Conservation (phyloP, 2,888 invertebrate species). For the Lasioglossum lativentre region DNA sequence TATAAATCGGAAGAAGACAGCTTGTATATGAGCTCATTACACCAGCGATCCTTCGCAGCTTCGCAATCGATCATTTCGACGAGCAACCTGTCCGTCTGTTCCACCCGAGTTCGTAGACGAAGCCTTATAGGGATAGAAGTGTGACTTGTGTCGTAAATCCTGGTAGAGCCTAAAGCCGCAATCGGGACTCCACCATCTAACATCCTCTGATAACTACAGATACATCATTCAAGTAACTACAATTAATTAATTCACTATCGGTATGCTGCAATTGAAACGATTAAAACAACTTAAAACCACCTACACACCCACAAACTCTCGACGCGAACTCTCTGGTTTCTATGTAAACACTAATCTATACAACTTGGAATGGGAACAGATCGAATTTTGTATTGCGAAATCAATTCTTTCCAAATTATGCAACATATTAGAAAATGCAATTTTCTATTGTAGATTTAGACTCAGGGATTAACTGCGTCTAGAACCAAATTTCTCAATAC, state of each 20-base stretch:
- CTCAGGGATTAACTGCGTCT: too few relatives aligned
- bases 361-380: too few relatives aligned
- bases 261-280: neutral
- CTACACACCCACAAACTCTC: neutral
- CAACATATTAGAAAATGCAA: too few relatives aligned
- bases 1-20: constrained; percentile 27
- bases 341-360: neutral
- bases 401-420: too few relatives aligned
- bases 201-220: neutral
- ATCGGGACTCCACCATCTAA: constrained; percentile 13
- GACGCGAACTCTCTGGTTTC: neutral
- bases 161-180: constrained; percentile 35
- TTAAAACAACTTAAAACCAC: neutral
- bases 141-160: constrained; percentile 34
- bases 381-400: too few relatives aligned
- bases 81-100: constrained; percentile 51
- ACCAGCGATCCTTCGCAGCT: constrained; percentile 31
- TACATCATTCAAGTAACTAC: neutral
- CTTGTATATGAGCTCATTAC: constrained; percentile 36
- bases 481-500: too few relatives aligned
- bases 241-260: neutral
- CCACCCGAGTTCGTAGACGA: constrained; percentile 58
- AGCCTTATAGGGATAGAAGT: constrained; percentile 59
- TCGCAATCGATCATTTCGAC: constrained; percentile 58
- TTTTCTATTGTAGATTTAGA: too few relatives aligned